phyloP scores from a whole-genome alignment of 2,888 invertebrate genomes.

The Lasioglossum zephyrum region DNA sequence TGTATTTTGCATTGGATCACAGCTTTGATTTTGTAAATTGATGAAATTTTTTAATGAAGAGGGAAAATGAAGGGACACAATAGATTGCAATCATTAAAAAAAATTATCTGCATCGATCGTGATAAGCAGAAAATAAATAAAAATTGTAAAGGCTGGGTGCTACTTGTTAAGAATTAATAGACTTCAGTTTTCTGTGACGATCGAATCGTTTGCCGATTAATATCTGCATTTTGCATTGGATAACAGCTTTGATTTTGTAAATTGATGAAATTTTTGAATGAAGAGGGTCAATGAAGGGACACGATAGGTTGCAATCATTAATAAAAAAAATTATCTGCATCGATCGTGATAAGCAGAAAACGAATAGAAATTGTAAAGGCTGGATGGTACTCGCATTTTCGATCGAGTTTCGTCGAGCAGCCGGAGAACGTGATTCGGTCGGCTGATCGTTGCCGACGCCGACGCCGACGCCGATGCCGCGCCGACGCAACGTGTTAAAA shows the following conservation, averaged over 20 bases:
- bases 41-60: neutral
- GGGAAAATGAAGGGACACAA: too few species aligned
- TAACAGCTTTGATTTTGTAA: neutral
- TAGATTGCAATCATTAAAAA: neutral
- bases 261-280: too few species aligned
- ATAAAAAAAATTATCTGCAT: too few species aligned
- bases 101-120: too few species aligned
- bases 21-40: neutral
- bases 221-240: neutral
- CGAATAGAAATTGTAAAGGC: neutral
- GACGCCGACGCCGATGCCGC: neutral
- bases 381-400: constrained; percentile 4
- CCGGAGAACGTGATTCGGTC: constrained; percentile 12
- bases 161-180: too few species aligned
- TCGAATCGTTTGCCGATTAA: neutral
- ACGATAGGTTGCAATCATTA: neutral
- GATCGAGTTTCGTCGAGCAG: constrained; percentile 2
- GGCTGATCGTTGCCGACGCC: constrained; percentile 25
- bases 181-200: too few species aligned
- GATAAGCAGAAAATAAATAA: neutral
- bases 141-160: neutral
- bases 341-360: too few species aligned
- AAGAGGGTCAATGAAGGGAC: neutral
- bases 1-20: neutral
- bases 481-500: constrained; percentile 31